Evolutionary conservation across 1,140 invertebrate genomes (phyloP), one percentile per base, ranked within the genome.

Genomic region (Gryllus bimaculatus): DNA sequence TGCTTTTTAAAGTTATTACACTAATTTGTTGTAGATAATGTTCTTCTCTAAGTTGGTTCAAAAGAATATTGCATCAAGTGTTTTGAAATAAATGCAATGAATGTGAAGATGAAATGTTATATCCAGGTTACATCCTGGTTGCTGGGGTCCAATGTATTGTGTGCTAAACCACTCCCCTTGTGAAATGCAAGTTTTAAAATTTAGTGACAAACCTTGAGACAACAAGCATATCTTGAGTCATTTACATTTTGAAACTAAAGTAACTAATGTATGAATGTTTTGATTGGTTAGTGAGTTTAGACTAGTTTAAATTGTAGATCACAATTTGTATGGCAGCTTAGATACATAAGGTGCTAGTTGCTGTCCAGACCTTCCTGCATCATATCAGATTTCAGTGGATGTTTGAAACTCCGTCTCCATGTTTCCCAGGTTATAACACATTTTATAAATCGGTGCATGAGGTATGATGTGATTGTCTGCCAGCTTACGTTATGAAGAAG

Each of bases 151-250:
- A 66, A 66, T 66, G 54, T 18, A 66, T 66, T 66, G 54, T 66
- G 54, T 66, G 54, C 54, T 66, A 66, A 10, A 66, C 54, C 54
- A 66, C 54, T 66, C 54, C 54, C 54, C 54, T 39, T 66, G 54
- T 66, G 54, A 66, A 66, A 66, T 66, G 54, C 54, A 66, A 66
- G 54, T 66, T 66, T 66, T 66, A 66, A 66, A 66, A 66, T 66
- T 66, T 66, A 13, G 54, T 66, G 54, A 66, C 54, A 66, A 66
- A 66, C 54, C 18, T 66, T 66, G 54, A 66, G 54, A 66, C 54
- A 66, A 76, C 39, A 77, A 48, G 47, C 76, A 77, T 77, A 77
- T 77, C 76, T 76, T 76, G 12, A 77, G 48, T 77, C 47, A 77
- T 48, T 77, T 47, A 76, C 47, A 76, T 21, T 47, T 76, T 8